phyloP scores from a whole-genome alignment of 2,888 invertebrate genomes.

The Lasius platythorax region DNA sequence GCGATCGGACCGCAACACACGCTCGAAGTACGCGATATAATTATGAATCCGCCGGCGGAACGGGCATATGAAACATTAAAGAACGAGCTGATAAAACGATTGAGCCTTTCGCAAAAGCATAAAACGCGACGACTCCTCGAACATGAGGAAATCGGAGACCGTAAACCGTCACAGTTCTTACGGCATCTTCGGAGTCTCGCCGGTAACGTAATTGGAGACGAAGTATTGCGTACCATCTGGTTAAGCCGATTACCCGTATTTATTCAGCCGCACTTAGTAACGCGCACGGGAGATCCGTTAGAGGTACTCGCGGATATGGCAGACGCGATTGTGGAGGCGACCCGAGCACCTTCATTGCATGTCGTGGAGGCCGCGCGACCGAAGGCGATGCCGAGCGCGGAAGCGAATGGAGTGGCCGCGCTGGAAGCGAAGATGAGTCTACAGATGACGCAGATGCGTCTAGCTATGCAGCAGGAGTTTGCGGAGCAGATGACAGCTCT shows the following conservation, averaged over 20 bases:
- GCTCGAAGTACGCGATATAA: background rate
- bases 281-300: background rate
- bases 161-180: slow-evolving; percentile 38
- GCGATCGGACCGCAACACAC: background rate
- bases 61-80: background rate
- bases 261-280: slow-evolving; percentile 9
- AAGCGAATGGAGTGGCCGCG: too few relatives aligned
- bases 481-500: too few relatives aligned
- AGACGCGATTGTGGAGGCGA: too few relatives aligned
- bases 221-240: slow-evolving; percentile 15
- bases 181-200: slow-evolving; percentile 8
- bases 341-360: too few relatives aligned
- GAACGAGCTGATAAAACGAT: background rate
- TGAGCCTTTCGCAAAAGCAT: background rate
- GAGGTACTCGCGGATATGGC: background rate
- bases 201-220: background rate
- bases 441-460: too few relatives aligned
- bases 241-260: slow-evolving; percentile 13
- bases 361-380: too few relatives aligned
- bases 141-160: slow-evolving; percentile 22
- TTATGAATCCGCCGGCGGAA: background rate
- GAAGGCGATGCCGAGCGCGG: too few relatives aligned
- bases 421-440: too few relatives aligned
- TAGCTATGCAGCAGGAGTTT: too few relatives aligned
- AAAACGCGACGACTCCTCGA: background rate